Conservation (phyloP, 2,797 vertebrate genomes). For the Typhlichthys subterraneus region DNA sequence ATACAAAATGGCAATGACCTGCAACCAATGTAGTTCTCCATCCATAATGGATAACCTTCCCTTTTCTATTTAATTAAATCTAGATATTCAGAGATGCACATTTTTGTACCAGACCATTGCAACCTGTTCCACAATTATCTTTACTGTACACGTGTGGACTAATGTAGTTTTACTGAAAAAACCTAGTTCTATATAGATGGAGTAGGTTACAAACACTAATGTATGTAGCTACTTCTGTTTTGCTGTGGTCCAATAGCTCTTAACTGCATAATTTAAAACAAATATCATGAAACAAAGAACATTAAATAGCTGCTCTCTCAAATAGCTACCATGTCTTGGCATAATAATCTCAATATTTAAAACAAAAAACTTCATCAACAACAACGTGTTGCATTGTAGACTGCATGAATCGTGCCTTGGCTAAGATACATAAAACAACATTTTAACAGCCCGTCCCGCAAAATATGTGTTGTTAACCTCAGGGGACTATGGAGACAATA, state of each 20-base stretch:
- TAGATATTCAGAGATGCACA: slow-evolving; percentile 6
- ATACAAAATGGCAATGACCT: slow-evolving; percentile 23
- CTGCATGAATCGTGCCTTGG: slow-evolving; percentile 70
- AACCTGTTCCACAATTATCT: slow-evolving; percentile 27
- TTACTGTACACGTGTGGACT: slow-evolving; percentile 34
- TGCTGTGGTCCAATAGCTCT: slow-evolving; percentile 22
- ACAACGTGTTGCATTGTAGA: slow-evolving; percentile 36
- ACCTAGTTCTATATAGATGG: slow-evolving; percentile 30
- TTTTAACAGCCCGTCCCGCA: slow-evolving; percentile 49
- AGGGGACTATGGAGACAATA: slow-evolving; percentile 51
- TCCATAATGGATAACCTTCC: slow-evolving; percentile 36
- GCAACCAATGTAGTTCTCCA: slow-evolving; percentile 29
- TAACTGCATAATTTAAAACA: slow-evolving; percentile 22
- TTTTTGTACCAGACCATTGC: slow-evolving; percentile 17
- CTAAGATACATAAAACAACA: slow-evolving; percentile 70
- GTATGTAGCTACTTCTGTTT: neutral
- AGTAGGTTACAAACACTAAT: slow-evolving; percentile 29
- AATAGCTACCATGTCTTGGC: slow-evolving; percentile 51
- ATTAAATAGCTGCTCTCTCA: slow-evolving; percentile 54
- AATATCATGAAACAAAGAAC: slow-evolving; percentile 33
- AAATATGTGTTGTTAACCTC: slow-evolving; percentile 53
- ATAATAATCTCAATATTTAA: slow-evolving; percentile 36
- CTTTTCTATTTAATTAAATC: slow-evolving; percentile 37
- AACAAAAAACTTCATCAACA: slow-evolving; percentile 43
- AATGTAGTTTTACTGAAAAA: slow-evolving; percentile 56